phyloP scores from a whole-genome alignment of 2,113 vertebrate species.

The Gymnarchus niloticus region DNA sequence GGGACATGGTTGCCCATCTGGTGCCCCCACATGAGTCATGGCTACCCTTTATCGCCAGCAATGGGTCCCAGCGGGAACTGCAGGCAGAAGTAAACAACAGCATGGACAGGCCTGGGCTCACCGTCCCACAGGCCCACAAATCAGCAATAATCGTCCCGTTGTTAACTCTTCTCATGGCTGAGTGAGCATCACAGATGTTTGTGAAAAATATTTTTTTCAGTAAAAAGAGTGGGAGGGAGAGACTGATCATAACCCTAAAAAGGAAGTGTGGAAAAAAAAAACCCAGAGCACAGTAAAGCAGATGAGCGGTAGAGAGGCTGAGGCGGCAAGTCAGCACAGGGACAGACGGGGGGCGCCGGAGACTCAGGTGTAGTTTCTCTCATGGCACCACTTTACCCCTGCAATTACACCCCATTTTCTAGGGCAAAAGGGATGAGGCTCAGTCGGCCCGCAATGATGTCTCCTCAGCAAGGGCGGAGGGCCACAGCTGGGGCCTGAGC shows the following conservation, averaged over 20 bases:
- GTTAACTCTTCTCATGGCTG: not conserved
- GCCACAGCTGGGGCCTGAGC: not conserved
- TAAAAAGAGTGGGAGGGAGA: not conserved
- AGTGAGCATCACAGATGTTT: not conserved
- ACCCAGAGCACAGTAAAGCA: not conserved
- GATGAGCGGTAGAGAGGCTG: not conserved
- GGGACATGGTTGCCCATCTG: slow-evolving; percentile 24
- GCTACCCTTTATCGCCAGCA: slow-evolving; percentile 39
- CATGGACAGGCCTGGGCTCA: not conserved
- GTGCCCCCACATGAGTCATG: slow-evolving; percentile 21
- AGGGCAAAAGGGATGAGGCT: not conserved
- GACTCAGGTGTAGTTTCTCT: not conserved
- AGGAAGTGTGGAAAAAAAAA: not conserved
- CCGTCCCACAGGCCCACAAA: not conserved
- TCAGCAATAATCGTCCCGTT: not conserved
- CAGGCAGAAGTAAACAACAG: not conserved
- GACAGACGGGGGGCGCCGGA: not conserved
- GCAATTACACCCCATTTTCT: not conserved
- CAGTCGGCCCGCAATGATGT: not conserved
- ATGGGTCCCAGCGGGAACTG: not conserved
- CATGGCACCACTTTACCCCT: not conserved
- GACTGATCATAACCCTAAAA: not conserved
- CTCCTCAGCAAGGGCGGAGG: not conserved
- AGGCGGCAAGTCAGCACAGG: not conserved
- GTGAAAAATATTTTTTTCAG: not conserved